Evolutionary conservation across 2,113 vertebrate species (phyloP).

Genomic region (Rhea pennata): DNA sequence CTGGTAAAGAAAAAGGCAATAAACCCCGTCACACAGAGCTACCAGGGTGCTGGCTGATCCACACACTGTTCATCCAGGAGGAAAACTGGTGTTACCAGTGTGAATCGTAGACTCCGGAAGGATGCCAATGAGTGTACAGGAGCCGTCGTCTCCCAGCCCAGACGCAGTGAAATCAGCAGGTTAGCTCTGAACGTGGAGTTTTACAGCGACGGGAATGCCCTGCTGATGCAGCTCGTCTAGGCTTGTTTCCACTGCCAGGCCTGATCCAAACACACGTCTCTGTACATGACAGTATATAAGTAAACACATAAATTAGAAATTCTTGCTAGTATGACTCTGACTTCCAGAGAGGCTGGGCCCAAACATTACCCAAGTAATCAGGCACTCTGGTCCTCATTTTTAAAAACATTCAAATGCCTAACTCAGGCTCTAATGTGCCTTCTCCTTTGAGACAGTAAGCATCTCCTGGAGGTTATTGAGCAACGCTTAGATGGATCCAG

Average conservation of each 20-base stretch:
- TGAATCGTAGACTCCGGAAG: not conserved
- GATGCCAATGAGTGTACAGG: not conserved
- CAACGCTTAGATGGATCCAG: not conserved
- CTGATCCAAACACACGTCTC: not conserved
- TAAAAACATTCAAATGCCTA: not conserved
- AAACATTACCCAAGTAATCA: not conserved
- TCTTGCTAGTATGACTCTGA: not conserved
- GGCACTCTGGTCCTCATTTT: not conserved
- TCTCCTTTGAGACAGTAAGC: not conserved
- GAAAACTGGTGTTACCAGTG: not conserved
- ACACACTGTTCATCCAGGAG: not conserved
- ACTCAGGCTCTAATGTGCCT: not conserved
- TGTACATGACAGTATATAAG: not conserved
- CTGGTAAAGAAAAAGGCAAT: slow-evolving; percentile 11
- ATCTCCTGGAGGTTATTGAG: not conserved
- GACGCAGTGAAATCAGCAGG: not conserved
- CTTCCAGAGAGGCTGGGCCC: not conserved
- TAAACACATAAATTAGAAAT: not conserved
- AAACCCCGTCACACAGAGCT: not conserved
- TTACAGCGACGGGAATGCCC: too few relatives aligned
- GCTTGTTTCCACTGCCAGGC: not conserved
- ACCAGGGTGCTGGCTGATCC: not conserved
- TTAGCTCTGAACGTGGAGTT: not conserved
- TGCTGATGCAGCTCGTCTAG: not conserved
- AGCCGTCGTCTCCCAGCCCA: not conserved